Percentiles rank a stretch among this genome's conserved stretches.
Conservation (phyloP, 2,888 invertebrate species). For the Zygaena filipendulae region DNA sequence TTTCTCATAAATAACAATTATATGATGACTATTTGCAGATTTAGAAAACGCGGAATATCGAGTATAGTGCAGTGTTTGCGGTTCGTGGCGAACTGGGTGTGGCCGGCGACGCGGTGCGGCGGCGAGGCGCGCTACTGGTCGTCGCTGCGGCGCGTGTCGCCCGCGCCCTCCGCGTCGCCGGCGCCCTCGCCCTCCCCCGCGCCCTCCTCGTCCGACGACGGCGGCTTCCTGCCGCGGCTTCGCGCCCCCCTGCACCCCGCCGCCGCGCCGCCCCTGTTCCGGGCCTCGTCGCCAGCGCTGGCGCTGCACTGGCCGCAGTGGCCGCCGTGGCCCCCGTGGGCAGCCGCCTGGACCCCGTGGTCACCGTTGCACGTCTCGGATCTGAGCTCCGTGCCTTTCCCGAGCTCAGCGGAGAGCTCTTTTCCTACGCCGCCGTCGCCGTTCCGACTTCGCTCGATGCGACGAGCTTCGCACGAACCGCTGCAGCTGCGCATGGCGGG, state of each 20-base stretch:
- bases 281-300: conserved; percentile 52
- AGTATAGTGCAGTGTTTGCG: conserved; percentile 79
- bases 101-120: conserved; percentile 77
- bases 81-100: conserved; percentile 75
- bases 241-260: conserved; percentile 69
- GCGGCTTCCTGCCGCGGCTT: conserved; percentile 78
- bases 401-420: conserved; percentile 82
- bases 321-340: conserved; percentile 75
- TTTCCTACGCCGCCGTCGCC: conserved; percentile 81
- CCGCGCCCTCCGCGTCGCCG: conserved; percentile 19
- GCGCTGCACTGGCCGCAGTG: conserved; percentile 57
- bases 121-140: conserved; percentile 37
- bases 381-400: conserved; percentile 85
- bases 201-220: conserved; percentile 80
- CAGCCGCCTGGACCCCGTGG: conserved; percentile 74
- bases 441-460: conserved; percentile 71
- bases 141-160: conserved; percentile 26
- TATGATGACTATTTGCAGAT: conserved; percentile 63
- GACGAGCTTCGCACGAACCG: conserved; percentile 69
- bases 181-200: conserved; percentile 39
- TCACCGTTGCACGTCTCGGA: conserved; percentile 85
- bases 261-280: conserved; percentile 66
- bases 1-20: no score
- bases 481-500: conserved; percentile 77
- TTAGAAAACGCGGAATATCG: conserved; percentile 95